Base-by-base conservation (phyloP, 2,113 vertebrate genomes). In the Sprattus sprattus region DNA sequence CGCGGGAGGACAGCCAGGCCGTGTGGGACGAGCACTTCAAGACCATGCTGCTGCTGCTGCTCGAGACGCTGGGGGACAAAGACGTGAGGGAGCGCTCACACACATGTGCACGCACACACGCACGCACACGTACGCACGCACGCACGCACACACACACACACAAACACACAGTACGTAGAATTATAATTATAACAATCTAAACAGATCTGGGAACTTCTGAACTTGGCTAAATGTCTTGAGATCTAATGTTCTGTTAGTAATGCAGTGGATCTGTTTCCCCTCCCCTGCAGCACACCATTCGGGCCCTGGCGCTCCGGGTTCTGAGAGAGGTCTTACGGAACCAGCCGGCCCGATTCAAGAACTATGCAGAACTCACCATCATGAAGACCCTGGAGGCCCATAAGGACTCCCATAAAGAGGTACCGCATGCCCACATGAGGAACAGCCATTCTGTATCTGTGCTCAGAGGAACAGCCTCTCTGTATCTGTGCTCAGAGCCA, bases 1-100 rank as follows among this genome's bases (percentile, higher is more conserved):
- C 96, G 83, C 95, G 97, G 20, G 98, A 98, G 87, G 97, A 98
- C 87, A 93, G 95, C 46, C 94, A 95, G 2, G 92, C 93, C 88
- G 95, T 97, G 83, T 99, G 98, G 98, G 97, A 99, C 87, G 98
- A 99, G 46, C 98, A 99, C 92, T 99, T 99, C 94, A 99, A 99
- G 94, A 99, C 97, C 88, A 96, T 97, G 92, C 89, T 99, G 47
- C 96, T 99, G 83, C 89, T 99, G 84, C 94, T 99, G 86, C 96
- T 99, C 47, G 98, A 99, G 96, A 99, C 97, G 0, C 95, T 99
- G 85, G 97, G 96, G 47, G 97, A 99, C 91, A 96, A 95, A 93
- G 98, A 99, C 89, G 97, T 98, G 84, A 87, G 54, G 18, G 22
- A 11, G 84, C 86, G 44, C 11, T 8, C 15, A 22, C 85, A 50